Conservation (phyloP, 2,888 invertebrate species). For the Drosophila trichaetosa region DNA sequence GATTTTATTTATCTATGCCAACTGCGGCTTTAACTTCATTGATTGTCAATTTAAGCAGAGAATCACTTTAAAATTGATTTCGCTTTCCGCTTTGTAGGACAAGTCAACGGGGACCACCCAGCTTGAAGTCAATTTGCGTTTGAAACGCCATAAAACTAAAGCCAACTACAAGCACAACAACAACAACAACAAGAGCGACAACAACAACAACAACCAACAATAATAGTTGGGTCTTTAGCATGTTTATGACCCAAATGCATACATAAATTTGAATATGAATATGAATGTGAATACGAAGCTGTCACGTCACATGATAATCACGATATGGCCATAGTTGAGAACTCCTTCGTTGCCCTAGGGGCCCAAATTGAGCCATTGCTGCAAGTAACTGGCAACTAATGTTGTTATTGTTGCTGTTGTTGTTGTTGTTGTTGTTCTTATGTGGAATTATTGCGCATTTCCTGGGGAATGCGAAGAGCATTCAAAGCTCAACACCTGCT, state of each 20-base stretch:
- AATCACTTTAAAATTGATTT: constrained; percentile 15
- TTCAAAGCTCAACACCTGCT: constrained; percentile 37
- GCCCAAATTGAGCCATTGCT: constrained; percentile 77
- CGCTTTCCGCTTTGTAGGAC: constrained; percentile 18
- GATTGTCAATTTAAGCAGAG: not conserved
- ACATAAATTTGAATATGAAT: constrained; percentile 70
- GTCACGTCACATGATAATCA: constrained; percentile 84
- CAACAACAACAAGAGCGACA: not conserved
- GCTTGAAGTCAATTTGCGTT: constrained; percentile 52
- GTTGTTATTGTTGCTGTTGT: constrained; percentile 9
- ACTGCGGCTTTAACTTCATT: not conserved
- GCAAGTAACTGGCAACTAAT: constrained; percentile 38
- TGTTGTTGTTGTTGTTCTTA: constrained; percentile 35
- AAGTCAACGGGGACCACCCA: constrained; percentile 22
- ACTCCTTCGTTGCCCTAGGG: constrained; percentile 25
- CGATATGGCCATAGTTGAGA: constrained; percentile 44
- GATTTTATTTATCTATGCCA: not conserved
- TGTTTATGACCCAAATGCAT: constrained; percentile 82
- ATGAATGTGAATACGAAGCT: constrained; percentile 74
- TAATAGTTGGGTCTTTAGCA: constrained; percentile 35
- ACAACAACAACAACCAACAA: constrained; percentile 1
- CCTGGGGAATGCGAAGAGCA: constrained; percentile 22
- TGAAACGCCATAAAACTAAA: constrained; percentile 38
- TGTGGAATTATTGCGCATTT: constrained; percentile 38
- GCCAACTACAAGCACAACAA: not conserved